These are phyloP conservation scores for Teleogryllus oceanicus DNA, from an alignment of 2,888 invertebrate species.

Conservation along the genomic window DNA sequence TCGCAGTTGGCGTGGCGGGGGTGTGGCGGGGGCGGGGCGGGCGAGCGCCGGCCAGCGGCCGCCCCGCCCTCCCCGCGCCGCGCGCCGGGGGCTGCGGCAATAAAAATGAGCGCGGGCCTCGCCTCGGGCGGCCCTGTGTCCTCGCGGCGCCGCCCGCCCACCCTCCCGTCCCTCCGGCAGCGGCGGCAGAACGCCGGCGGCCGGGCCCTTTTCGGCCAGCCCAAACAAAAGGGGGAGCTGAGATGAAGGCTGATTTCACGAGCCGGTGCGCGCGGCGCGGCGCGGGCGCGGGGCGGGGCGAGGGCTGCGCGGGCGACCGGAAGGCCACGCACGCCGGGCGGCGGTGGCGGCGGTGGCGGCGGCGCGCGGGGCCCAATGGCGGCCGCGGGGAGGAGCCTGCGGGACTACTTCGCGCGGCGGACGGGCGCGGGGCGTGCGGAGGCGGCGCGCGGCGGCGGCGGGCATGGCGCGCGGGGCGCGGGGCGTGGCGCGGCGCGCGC, in stretches of 20 bases:
- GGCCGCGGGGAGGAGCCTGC: neutral
- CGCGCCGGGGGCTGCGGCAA: too few species aligned
- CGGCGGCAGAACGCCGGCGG: too few species aligned
- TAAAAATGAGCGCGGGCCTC: too few species aligned
- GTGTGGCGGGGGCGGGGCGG: too few species aligned
- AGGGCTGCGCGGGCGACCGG: neutral
- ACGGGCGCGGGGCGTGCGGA: neutral
- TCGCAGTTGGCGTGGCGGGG: too few species aligned
- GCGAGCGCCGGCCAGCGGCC: too few species aligned
- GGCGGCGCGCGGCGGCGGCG: neutral
- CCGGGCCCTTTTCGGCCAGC: neutral
- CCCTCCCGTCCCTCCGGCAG: neutral
- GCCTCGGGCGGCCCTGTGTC: neutral
- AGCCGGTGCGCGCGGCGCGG: neutral
- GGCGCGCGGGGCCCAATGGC: neutral
- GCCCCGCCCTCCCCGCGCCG: too few species aligned
- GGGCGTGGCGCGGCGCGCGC: neutral
- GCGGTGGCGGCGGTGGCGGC: neutral
- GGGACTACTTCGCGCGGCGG: conserved; percentile 18
- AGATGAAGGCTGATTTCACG: neutral
- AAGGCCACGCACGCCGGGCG: neutral
- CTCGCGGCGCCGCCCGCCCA: neutral
- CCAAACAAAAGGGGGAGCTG: neutral
- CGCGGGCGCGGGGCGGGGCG: neutral
- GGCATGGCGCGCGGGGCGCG: neutral